Conservation (phyloP, 2,888 invertebrate genomes). For the Cyclophora albipunctata region DNA sequence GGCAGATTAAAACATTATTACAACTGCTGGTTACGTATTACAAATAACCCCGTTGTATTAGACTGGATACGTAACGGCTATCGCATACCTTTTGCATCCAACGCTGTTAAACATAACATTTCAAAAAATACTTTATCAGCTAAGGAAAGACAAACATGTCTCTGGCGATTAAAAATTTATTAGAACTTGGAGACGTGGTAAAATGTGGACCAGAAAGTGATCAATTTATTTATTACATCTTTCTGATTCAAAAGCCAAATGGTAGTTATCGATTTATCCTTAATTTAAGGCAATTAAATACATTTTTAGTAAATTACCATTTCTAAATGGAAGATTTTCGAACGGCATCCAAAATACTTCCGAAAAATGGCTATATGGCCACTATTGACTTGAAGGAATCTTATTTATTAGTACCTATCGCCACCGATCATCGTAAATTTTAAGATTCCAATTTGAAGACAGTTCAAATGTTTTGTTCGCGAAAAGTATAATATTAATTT, state of each 20-base stretch:
- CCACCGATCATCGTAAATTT: conserved; percentile 7
- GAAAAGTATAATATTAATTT: conserved; percentile 1
- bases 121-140: neutral
- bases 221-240: conserved; percentile 15
- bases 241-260: conserved; percentile 16
- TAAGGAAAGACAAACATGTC: conserved; percentile 8
- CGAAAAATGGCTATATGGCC: conserved; percentile 10
- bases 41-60: conserved; percentile 8
- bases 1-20: conserved; percentile 7
- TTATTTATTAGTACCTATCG: conserved; percentile 15
- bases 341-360: conserved; percentile 13
- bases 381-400: conserved; percentile 19
- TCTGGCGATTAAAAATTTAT: conserved; percentile 12
- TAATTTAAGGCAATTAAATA: conserved; percentile 18
- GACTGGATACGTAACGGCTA: conserved; percentile 11
- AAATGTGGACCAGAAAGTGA: conserved; percentile 3
- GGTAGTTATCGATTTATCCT: conserved; percentile 15
- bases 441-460: conserved; percentile 14
- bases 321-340: conserved; percentile 24
- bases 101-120: conserved; percentile 1
- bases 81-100: conserved; percentile 1
- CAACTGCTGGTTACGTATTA: conserved; percentile 14
- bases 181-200: conserved; percentile 15
- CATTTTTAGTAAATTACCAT: conserved; percentile 11
- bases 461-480: conserved; percentile 3